Evolutionary conservation across 1,140 invertebrate species (phyloP), one percentile per base, ranked within the genome.

Genomic region (Wasmannia auropunctata): DNA sequence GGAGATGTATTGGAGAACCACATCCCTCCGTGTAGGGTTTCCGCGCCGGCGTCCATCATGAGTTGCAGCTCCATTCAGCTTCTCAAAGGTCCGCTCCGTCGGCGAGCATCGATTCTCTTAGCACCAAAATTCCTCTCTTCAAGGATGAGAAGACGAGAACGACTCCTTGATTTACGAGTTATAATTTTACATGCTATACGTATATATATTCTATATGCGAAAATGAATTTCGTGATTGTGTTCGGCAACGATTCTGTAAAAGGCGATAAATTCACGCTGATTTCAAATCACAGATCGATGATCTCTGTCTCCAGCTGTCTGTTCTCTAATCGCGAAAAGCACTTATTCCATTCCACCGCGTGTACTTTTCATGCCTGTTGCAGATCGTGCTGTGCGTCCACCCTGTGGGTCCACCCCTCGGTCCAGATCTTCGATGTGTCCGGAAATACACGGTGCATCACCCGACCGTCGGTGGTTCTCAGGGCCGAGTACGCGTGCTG

Each of bases 1-100:
- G 94, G 92, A 22, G 94, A 93, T 19, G 93, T 91, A 43, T 88
- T 92, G 22, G 87, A 88, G 43, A 94, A 91, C 94, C 94, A 94
- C 89, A 93, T 93, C 28, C 91, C 65, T 54, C 90, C 92, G 77
- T 92, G 93, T 37, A 94, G 79, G 81, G 92, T 91, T 85, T 92
- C 94, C 70, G 93, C 87, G 46, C 90, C 90, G n/a, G 90, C 62
- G 70, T 94, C 94, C 94, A 94, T 94, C 43, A 93, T 94, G 69
- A 93, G 87, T 91, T 94, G 90, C 37, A 94, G 90, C 88, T 94
- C 94, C 93, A 94, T 94, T 92, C 89, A 37, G 67, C 37, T 79
- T 79, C 84, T 65, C 81, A 16, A 31, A 51, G 54, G n/a, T n/a
- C n/a, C n/a, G 67, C 58, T 77, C 10, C 37, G 37, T 62, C 40